phyloP scores from a whole-genome alignment of 1,140 invertebrate species.

The Triops cancriformis region DNA sequence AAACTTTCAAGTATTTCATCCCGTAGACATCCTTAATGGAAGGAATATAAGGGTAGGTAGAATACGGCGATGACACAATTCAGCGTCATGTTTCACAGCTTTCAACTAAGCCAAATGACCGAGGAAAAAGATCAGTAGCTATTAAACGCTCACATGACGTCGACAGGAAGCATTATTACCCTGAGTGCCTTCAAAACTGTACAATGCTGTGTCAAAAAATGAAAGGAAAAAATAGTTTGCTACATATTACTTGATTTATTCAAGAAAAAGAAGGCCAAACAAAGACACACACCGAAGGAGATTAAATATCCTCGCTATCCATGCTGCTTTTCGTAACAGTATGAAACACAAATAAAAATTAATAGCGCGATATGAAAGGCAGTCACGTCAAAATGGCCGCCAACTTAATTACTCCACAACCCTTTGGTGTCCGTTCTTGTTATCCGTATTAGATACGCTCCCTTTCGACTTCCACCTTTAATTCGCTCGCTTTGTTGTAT shows the following conservation, averaged over 20 bases:
- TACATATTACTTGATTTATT: no score
- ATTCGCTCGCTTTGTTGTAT: no score
- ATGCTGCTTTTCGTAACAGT: background rate
- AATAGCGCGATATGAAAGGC: background rate
- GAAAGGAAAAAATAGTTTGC: no score
- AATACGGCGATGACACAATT: background rate
- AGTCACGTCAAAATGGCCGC: background rate
- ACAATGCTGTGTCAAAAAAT: background rate
- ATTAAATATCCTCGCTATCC: background rate
- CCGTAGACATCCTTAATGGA: background rate
- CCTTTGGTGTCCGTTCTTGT: background rate
- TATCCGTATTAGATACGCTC: background rate
- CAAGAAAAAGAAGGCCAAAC: no score
- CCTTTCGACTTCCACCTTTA: background rate
- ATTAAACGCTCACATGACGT: background rate
- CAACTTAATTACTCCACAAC: background rate
- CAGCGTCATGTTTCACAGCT: background rate
- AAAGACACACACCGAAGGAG: no score
- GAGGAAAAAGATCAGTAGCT: background rate
- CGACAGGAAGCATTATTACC: background rate
- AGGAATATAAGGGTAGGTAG: background rate
- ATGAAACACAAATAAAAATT: background rate
- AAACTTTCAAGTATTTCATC: background rate
- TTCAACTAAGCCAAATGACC: background rate
- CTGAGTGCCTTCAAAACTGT: background rate